Evolutionary conservation across 2,113 vertebrate species (phyloP).

Genomic region (Rattus norvegicus): DNA sequence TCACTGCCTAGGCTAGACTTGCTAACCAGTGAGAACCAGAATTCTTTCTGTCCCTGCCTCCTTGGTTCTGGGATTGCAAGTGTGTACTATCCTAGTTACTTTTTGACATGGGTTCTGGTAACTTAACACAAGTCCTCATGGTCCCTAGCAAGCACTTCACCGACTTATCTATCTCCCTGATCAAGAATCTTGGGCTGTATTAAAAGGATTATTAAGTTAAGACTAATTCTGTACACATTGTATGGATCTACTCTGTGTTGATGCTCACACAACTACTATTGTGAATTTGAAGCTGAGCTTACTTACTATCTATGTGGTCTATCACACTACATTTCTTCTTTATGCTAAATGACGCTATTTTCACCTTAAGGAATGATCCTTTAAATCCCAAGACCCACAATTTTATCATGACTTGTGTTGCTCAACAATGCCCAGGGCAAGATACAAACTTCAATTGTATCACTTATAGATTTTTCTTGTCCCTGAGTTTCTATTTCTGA

Average conservation of each 20-base stretch:
- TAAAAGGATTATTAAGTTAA: conserved; percentile 17
- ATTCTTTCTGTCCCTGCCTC: neutral
- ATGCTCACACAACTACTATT: neutral
- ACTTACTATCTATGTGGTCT: neutral
- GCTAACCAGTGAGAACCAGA: too few relatives aligned
- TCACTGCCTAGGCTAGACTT: neutral
- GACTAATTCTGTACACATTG: neutral
- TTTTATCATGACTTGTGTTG: neutral
- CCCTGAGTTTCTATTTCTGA: conserved; percentile 15
- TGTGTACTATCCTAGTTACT: neutral
- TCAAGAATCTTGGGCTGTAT: neutral
- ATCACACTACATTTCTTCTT: neutral
- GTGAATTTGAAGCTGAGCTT: neutral
- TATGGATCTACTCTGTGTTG: neutral
- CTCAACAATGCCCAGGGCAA: conserved; percentile 39
- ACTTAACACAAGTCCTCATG: neutral
- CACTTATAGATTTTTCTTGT: conserved; percentile 51
- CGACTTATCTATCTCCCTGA: neutral
- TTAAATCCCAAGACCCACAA: neutral
- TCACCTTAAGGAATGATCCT: neutral
- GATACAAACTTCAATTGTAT: conserved; percentile 45
- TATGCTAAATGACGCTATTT: conserved; percentile 26
- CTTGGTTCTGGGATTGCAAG: neutral
- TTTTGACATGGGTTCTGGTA: neutral
- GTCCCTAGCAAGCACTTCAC: neutral